Evolutionary conservation across 2,888 invertebrate genomes (phyloP), one percentile per base, ranked within the genome.

Genomic region (Anthophora plumipes): DNA sequence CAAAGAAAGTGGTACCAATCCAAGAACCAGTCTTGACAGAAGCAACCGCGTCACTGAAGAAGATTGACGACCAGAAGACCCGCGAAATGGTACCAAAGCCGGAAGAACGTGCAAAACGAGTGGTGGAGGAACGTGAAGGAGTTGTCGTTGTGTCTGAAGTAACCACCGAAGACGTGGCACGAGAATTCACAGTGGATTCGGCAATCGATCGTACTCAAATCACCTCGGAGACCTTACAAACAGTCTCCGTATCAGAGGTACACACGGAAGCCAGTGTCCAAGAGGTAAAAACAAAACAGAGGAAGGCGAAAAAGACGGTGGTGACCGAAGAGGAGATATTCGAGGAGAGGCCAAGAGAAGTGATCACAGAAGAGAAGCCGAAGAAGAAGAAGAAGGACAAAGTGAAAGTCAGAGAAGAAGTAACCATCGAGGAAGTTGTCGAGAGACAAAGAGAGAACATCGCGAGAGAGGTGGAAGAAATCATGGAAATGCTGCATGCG

Each of bases 381-480:
- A 90, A 88, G 74, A 92, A 79, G 83, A 88, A 91, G 76, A 89
- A 89, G 46, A 91, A 92, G n/a, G 94, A 94, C 73, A 91, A 91
- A 52, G 94, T 93, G 7, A 92, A 92, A 22, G 88, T 94, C 6
- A 93, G 94, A 2, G 94, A 95, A 89, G 93, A 95, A 89, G 92
- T 94, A 1, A 94, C 88, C 1, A 94, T 96, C 52, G 94, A 95
- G 80, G 93, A 94, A 78, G 93, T 95, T 12, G 95, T 95, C 64
- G 94, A 95, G 80, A 95, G 95, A 88, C 94, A 95, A 37, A 95
- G 95, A 89, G 93, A 94, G 50, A 93, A 93, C 59, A 95, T 95
- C 91, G 96, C 96, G 17, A 95, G 96, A 74, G 97, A 97, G 94
- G 96, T 97, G 20, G 96, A 96, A 82, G 96, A 97, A 91, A 94